Base-by-base conservation (phyloP, 2,888 invertebrate species). In the Cheilosia variabilis region DNA sequence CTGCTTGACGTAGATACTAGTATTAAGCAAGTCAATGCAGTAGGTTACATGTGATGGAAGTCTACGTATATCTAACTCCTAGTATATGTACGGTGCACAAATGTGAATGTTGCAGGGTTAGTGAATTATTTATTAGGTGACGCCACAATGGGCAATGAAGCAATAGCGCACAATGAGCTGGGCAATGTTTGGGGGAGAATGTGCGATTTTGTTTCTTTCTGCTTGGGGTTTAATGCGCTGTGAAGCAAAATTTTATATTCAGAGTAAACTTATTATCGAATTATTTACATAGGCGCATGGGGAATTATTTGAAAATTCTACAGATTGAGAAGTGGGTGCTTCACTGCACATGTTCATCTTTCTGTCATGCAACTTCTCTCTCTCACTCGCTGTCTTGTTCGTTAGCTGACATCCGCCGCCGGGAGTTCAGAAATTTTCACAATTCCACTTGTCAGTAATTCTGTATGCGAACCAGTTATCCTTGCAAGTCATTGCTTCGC, bases 41-140 rank as follows among this genome's bases (percentile, higher is more conserved):
- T 31, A 76, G 58, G 9, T 19, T 17, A 19, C 53, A 60, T 34
- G 34, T 53, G 53, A 60, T 60, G 58, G 15, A n/a, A 17, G 43
- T 37, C 50, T 47, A 22, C 27, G 47, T 65, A 41, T 31, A 41
- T 31, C 53, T 45, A 73, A 37, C 53, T 63, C 6, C 31, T 19
- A 19, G n/a, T 57, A 19, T 19, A 65, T 53, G 31, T 60, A 55
- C 24, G 47, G 17, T 24, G 50, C 52, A 62, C 37, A 62, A 62
- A 55, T 55, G 76, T 31, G 37, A 69, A 63, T 55, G 41, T 71
- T 78, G 77, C 77, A 78, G 69, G 69, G 77, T 62, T 69, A 57
- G 77, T 69, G 55, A 63, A 69, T 69, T 78, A 57, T 69, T 78
- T 69, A 78, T 69, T 78, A 69, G 62, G 62, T 69, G 63, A 63